Base-by-base conservation (phyloP, 2,797 vertebrate species). In the Falco biarmicus region DNA sequence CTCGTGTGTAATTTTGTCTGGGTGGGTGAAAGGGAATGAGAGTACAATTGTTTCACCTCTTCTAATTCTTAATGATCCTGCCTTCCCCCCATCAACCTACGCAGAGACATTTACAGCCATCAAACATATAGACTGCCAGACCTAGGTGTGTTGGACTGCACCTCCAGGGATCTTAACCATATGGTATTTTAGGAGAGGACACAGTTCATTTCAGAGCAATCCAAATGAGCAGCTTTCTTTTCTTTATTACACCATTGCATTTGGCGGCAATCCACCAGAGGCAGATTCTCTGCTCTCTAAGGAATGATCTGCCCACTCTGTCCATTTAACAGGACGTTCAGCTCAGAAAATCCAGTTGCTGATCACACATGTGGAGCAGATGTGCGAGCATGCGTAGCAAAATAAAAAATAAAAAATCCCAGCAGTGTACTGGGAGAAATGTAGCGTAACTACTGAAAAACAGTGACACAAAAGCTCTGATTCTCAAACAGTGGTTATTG, bases 301-400 rank as follows among this genome's bases (percentile, higher is more conserved):
- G 98, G 98, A 98, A 97, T 95, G 94, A 96, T 98, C 97, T 97
- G 96, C 97, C 98, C 98, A 98, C 98, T 98, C 97, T 98, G 98
- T 98, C 98, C 98, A 96, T 98, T 98, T 98, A 98, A 98, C 98
- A 98, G 98, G 97, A 98, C 97, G 48, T 98, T 98, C 97, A 95
- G 96, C 98, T 98, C 95, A 91, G 96, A 97, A 98, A 98, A 96
- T 83, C 90, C 95, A 97, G 97, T 95, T 86, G 65, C 96, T 96
- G 97, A 95, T 98, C 97, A 98, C 98, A 98, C 98, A 97, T 98
- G 98, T 98, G 98, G 96, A 98, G 97, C 98, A 98, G 98, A 98
- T 98, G 98, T 98, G 97, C 43, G 93, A 98, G 97, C 97, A 98
- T 97, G 97, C 96, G 39, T 96, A 98, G 97, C 96, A 93, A 95